Evolutionary conservation across 1,140 invertebrate genomes (phyloP).

Genomic region (Drosophila serrata): DNA sequence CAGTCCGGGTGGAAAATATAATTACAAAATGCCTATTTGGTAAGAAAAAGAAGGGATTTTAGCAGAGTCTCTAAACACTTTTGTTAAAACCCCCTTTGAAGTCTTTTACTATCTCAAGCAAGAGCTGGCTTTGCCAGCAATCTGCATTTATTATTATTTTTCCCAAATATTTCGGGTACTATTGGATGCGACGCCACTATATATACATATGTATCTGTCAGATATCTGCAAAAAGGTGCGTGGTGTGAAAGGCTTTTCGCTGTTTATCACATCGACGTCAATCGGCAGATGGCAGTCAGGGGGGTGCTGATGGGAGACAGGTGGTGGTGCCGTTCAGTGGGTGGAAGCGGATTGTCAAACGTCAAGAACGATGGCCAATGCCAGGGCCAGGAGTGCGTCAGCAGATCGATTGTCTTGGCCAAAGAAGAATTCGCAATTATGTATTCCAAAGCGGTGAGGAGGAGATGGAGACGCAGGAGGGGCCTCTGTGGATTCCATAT

Average conservation of each 20-base stretch:
- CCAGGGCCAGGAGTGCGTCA: constrained; percentile 60
- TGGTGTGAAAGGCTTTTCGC: constrained; percentile 41
- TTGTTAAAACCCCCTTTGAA: too few relatives aligned
- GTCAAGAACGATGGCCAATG: constrained; percentile 48
- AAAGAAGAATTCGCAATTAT: constrained; percentile 63
- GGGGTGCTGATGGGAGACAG: constrained; percentile 8
- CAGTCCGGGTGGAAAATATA: constrained; percentile 5
- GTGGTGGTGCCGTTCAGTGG: constrained; percentile 12
- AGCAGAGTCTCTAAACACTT: too few relatives aligned
- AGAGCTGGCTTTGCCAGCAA: background rate
- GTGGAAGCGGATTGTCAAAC: constrained; percentile 34
- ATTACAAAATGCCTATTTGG: background rate
- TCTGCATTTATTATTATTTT: constrained; percentile 1
- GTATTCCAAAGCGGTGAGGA: constrained; percentile 19
- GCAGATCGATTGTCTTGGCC: constrained; percentile 52
- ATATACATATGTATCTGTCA: constrained; percentile 26
- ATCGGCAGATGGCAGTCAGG: constrained; percentile 31
- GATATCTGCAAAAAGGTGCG: constrained; percentile 38
- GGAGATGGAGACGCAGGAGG: background rate
- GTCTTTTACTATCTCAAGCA: background rate
- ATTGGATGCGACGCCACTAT: constrained; percentile 7
- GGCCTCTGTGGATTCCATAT: constrained; percentile 32
- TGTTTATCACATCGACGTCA: constrained; percentile 53
- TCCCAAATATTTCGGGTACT: background rate
- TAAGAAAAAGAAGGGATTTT: background rate